These are phyloP conservation scores for Dicaeum eximium DNA, from an alignment of 2,113 vertebrate species.

Conservation along the genomic window DNA sequence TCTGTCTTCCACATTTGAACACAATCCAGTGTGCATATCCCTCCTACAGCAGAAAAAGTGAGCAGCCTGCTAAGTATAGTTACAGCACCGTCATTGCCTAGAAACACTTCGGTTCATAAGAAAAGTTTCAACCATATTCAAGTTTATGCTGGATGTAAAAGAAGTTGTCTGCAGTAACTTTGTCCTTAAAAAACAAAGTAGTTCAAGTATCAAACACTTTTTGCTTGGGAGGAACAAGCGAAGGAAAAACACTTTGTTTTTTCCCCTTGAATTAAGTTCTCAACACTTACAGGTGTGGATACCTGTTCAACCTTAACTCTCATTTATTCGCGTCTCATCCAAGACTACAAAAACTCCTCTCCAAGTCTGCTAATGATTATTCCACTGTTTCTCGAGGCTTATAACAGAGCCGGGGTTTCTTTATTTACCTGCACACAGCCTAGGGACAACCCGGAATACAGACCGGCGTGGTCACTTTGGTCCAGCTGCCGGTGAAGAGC, in stretches of 20 bases:
- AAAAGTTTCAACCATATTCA: background rate
- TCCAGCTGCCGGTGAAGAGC: background rate
- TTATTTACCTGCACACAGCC: background rate
- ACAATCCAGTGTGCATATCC: background rate
- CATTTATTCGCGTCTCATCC: background rate
- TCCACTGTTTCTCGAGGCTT: background rate
- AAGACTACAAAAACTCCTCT: background rate
- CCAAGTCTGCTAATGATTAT: background rate
- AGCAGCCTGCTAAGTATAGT: background rate
- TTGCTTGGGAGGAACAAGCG: background rate
- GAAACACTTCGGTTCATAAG: background rate
- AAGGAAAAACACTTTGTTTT: background rate
- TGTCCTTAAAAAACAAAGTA: background rate
- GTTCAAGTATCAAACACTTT: background rate
- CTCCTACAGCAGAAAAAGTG: background rate
- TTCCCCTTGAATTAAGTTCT: background rate
- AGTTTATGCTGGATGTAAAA: background rate
- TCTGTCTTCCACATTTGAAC: background rate
- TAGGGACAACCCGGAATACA: background rate
- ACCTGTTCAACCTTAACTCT: background rate
- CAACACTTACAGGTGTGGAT: background rate
- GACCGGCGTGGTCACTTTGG: accelerated
- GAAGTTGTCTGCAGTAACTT: background rate
- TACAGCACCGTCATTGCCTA: background rate
- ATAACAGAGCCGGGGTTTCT: background rate